phyloP scores from a whole-genome alignment of 2,888 invertebrate genomes.

The Mystacides longicornis region DNA sequence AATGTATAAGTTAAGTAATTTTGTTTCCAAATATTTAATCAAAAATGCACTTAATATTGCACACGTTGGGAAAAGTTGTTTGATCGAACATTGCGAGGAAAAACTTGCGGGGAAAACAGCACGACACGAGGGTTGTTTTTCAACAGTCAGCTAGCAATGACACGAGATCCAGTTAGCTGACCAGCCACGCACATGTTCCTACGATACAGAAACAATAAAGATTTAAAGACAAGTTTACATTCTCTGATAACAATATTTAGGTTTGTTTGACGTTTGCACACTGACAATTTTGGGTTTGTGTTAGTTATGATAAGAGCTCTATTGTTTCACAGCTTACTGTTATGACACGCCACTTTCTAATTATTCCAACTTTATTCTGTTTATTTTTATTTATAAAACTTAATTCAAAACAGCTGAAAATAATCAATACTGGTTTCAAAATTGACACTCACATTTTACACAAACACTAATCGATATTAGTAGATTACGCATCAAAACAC shows the following conservation, averaged over 20 bases:
- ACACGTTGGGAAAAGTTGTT: too few species aligned
- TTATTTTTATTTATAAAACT: not conserved
- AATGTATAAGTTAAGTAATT: too few species aligned
- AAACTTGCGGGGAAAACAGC: too few species aligned
- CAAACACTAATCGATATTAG: not conserved
- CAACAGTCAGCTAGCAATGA: too few species aligned
- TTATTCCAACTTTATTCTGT: not conserved
- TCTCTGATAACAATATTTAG: not conserved
- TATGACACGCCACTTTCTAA: not conserved
- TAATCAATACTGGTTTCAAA: not conserved
- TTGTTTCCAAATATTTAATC: too few species aligned
- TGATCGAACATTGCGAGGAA: too few species aligned
- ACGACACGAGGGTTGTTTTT: too few species aligned
- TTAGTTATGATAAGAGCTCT: not conserved
- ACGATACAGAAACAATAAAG: too few species aligned
- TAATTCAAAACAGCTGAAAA: not conserved
- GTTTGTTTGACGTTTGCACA: constrained; percentile 2
- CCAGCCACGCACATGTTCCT: too few species aligned
- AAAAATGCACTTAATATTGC: too few species aligned
- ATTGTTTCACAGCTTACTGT: not conserved
- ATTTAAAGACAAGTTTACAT: too few species aligned
- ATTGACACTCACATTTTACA: not conserved
- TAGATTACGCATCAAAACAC: constrained; percentile 1
- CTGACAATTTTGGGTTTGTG: not conserved
- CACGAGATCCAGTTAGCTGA: too few species aligned